Evolutionary conservation across 2,888 invertebrate species (phyloP), one percentile per base, ranked within the genome.

Genomic region (Mythimna pallens): DNA sequence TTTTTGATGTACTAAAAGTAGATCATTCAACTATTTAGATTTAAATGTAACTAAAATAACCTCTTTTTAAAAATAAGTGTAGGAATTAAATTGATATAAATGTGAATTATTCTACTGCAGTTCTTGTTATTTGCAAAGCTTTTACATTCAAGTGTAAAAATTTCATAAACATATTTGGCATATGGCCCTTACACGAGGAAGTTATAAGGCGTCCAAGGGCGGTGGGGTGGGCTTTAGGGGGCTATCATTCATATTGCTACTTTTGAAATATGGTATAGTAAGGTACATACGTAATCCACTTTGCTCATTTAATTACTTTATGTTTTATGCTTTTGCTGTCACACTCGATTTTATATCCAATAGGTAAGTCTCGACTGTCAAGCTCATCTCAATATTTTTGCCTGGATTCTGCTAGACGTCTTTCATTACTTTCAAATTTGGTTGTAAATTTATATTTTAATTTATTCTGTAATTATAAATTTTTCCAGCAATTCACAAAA

Each of bases 101-200:
- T 14, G 6, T 22, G n/a, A 50, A 20, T 50, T 34, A 12, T 34
- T 10, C n/a, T 1, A 12, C 12, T 66, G 22, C 66, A 54, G 30
- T 70, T 67, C 8, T 43, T 40, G 4, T 10, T 43, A 14, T 12
- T 50, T 50, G 9, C 14, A 14, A 66, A 43, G 14, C 14, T 50
- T 25, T 36, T 14, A 6, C 3, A 17, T 36, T 69, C 36, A 70
- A 70, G 50, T 25, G 17, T 40, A 17, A 25, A 36, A 58, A 25
- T 50, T 36, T 36, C 17, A 17, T 50, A 30, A 50, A 58, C 22
- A 40, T 58, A 30, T 58, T 34, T 50, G 57, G 34, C 57, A 36
- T 68, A 10, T 7, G 47, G 7, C 57, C 20, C 14, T 36, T n/a
- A 36, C 69, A 70, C 20, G 57, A 50, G 47, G 47, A 47, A 36